Evolutionary conservation across 23 tunicate genomes (phyloP).

Genomic region (Botrylloides violaceus): DNA sequence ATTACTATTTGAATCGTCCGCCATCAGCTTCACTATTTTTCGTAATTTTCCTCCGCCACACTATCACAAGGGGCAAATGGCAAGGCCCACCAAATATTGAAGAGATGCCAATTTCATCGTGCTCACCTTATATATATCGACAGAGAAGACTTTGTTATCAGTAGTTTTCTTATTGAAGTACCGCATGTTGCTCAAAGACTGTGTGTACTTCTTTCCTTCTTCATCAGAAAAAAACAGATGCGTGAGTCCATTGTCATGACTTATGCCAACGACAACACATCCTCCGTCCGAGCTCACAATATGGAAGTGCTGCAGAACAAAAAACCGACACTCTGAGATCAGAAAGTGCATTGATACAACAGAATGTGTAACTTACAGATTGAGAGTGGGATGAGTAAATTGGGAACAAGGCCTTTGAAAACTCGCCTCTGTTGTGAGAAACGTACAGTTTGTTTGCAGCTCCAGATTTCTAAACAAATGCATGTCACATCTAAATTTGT

Average conservation of each 20-base stretch:
- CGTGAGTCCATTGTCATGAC: conserved; percentile 35
- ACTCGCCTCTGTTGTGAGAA: conserved; percentile 46
- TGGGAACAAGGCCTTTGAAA: conserved; percentile 48
- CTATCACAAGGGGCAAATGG: too few species aligned
- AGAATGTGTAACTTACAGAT: background rate
- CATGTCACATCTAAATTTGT: too few species aligned
- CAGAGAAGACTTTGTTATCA: conserved; percentile 44
- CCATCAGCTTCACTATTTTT: too few species aligned
- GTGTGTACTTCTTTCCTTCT: conserved; percentile 37
- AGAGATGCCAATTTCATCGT: too few species aligned
- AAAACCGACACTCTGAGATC: background rate
- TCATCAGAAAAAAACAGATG: conserved; percentile 63
- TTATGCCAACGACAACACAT: conserved; percentile 85
- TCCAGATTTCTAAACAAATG: conserved; percentile 86
- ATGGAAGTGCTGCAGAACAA: conserved; percentile 64
- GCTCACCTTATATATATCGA: conserved; percentile 78
- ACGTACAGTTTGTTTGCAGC: conserved; percentile 59
- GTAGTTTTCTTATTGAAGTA: conserved; percentile 53
- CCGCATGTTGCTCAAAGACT: conserved; percentile 53
- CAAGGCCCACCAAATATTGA: too few species aligned
- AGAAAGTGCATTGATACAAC: background rate
- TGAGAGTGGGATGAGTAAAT: conserved; percentile 1
- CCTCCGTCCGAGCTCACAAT: conserved; percentile 67
- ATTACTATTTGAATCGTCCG: too few species aligned
- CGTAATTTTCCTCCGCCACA: too few species aligned